Conservation (phyloP, 2,797 vertebrate species). For the Sebastiscus tertius region DNA sequence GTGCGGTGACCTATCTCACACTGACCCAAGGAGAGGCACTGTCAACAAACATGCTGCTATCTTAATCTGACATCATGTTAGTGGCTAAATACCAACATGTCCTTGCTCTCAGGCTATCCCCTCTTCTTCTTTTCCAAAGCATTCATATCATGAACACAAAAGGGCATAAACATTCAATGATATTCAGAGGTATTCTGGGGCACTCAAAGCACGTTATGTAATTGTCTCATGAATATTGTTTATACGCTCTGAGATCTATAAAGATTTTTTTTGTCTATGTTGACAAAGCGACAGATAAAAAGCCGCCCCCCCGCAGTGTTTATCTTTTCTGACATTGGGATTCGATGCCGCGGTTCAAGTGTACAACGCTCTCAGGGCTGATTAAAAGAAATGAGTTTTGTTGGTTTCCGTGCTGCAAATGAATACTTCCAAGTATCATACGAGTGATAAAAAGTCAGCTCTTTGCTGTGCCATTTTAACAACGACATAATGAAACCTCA, state of each 20-base stretch:
- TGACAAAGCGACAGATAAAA: slow-evolving; percentile 41
- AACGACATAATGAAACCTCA: slow-evolving; percentile 27
- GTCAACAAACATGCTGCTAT: slow-evolving; percentile 29
- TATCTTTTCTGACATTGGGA: slow-evolving; percentile 10
- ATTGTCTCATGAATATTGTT: slow-evolving; percentile 42
- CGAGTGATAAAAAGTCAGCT: slow-evolving; percentile 21
- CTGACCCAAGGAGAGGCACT: slow-evolving; percentile 16
- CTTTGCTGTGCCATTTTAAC: slow-evolving; percentile 37
- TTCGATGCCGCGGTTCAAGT: slow-evolving; percentile 4
- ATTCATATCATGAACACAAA: slow-evolving; percentile 16
- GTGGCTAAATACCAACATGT: slow-evolving; percentile 32
- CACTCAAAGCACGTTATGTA: slow-evolving; percentile 22
- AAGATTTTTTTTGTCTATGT: slow-evolving; percentile 6
- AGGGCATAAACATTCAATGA: not conserved
- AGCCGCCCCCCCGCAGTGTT: not conserved
- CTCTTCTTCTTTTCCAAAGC: not conserved
- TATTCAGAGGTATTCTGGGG: slow-evolving; percentile 6
- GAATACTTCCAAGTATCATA: slow-evolving; percentile 3
- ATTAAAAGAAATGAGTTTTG: slow-evolving; percentile 47
- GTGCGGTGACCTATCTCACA: slow-evolving; percentile 20
- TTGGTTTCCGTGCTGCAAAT: not conserved
- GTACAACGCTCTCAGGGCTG: slow-evolving; percentile 24
- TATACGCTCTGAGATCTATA: slow-evolving; percentile 23
- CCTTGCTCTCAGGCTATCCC: slow-evolving; percentile 2
- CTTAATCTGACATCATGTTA: slow-evolving; percentile 27